A percentile compares a stretch with the other conserved stretches of the same genome.
Evolutionary conservation across 2,113 vertebrate genomes (phyloP).

Genomic region (Nothobranchius kuhntae): DNA sequence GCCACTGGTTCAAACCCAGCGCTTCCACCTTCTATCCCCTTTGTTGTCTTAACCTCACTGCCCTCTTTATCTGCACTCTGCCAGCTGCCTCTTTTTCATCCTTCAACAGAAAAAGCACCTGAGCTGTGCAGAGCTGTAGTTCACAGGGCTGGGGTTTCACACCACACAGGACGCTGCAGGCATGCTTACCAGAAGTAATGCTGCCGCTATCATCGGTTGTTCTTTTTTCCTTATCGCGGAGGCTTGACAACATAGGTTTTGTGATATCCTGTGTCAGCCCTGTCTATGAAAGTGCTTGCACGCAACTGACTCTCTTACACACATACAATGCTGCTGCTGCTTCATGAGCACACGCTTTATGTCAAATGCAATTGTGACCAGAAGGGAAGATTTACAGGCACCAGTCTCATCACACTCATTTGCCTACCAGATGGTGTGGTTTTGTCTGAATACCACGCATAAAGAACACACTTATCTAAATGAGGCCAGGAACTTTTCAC

Average conservation of each 20-base stretch:
- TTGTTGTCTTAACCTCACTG: conserved; percentile 19
- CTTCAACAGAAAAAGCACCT: conserved; percentile 55
- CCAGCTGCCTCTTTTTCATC: conserved; percentile 44
- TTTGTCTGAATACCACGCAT: conserved; percentile 41
- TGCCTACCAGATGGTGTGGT: conserved; percentile 66
- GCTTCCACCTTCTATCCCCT: conserved; percentile 53
- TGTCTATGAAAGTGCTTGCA: conserved; percentile 47
- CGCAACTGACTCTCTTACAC: conserved; percentile 24
- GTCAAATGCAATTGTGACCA: conserved; percentile 28
- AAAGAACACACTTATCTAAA: conserved; percentile 29
- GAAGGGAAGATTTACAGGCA: conserved; percentile 65
- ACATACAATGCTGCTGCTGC: conserved; percentile 7
- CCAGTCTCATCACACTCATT: conserved; percentile 54
- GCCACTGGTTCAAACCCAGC: conserved; percentile 20
- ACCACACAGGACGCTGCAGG: conserved; percentile 50
- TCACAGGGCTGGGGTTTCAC: conserved; percentile 65
- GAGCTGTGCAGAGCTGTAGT: conserved; percentile 40
- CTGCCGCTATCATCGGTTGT: conserved; percentile 40
- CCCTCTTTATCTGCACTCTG: conserved; percentile 13
- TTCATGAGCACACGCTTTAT: conserved; percentile 22
- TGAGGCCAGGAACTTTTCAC: conserved; percentile 34
- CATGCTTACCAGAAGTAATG: conserved; percentile 74
- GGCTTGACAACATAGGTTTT: conserved; percentile 46
- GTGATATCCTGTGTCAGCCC: conserved; percentile 72
- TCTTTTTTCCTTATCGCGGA: conserved; percentile 64